phyloP scores from a whole-genome alignment of 1,140 invertebrate species.

The Cydia strobilella region DNA sequence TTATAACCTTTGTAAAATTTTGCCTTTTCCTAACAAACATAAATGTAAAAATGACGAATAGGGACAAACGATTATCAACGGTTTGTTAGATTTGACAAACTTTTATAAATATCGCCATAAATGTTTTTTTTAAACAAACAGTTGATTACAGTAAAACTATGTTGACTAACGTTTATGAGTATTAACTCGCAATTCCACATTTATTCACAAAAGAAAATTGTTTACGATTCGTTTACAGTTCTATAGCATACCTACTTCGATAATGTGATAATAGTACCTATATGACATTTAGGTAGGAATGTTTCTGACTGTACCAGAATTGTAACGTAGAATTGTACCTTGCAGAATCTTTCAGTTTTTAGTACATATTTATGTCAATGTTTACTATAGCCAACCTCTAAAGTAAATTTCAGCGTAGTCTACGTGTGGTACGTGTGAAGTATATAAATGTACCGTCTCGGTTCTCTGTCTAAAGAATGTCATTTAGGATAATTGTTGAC shows the following conservation, averaged over 20 bases:
- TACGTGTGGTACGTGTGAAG: conserved; percentile 29
- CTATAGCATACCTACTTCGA: background rate
- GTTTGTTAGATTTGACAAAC: too few species aligned
- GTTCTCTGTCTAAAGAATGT: conserved; percentile 42
- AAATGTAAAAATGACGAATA: too few species aligned
- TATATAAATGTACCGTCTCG: conserved; percentile 46
- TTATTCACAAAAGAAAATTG: background rate
- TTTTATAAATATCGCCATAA: too few species aligned
- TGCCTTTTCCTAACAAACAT: too few species aligned
- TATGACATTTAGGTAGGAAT: background rate
- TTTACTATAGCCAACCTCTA: background rate
- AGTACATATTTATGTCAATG: background rate
- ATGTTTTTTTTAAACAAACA: background rate
- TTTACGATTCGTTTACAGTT: background rate
- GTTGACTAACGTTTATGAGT: background rate
- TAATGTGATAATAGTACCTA: background rate
- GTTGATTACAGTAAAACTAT: background rate
- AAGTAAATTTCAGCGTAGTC: background rate
- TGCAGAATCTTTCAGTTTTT: too few species aligned
- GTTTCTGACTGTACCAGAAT: too few species aligned
- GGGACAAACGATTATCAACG: too few species aligned
- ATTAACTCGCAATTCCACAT: too few species aligned
- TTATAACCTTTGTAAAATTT: too few species aligned
- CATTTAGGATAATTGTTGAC: conserved; percentile 39
- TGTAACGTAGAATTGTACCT: too few species aligned